Evolutionary conservation across 2,888 invertebrate genomes (phyloP).

Genomic region (Gastracanthus pulcherrimus): DNA sequence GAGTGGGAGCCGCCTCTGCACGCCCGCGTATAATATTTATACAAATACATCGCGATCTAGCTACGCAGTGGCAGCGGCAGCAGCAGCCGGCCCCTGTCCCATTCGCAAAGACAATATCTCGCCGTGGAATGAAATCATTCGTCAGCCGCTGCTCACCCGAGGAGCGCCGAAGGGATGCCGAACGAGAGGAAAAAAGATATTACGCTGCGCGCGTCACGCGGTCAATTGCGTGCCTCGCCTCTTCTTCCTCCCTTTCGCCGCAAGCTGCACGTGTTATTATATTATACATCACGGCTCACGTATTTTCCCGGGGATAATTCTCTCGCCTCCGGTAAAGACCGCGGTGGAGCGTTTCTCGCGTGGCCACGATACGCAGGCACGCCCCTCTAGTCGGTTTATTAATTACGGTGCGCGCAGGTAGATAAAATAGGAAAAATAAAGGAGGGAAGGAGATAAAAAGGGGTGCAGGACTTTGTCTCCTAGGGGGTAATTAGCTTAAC

Average conservation of each 20-base stretch:
- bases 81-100: neutral
- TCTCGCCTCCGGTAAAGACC: too few relatives aligned
- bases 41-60: slow-evolving; percentile 11
- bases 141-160: neutral
- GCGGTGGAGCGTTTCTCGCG: too few relatives aligned
- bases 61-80: too few relatives aligned
- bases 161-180: too few relatives aligned
- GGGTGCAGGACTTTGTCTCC: neutral
- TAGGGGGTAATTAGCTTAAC: slow-evolving; percentile 47
- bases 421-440: neutral
- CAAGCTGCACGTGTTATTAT: neutral
- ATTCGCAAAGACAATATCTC: slow-evolving; percentile 20
- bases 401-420: neutral
- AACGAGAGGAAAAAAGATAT: neutral
- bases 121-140: slow-evolving; percentile 4
- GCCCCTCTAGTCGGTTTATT: slow-evolving; percentile 3
- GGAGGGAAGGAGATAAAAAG: neutral
- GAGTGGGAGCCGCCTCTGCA: too few relatives aligned
- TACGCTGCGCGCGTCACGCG: neutral
- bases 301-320: too few relatives aligned
- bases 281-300: too few relatives aligned
- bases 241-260: neutral
- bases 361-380: neutral
- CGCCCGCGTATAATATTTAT: neutral
- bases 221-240: neutral